Conservation (phyloP, 2,797 vertebrate species). For the Macropodus opercularis region DNA sequence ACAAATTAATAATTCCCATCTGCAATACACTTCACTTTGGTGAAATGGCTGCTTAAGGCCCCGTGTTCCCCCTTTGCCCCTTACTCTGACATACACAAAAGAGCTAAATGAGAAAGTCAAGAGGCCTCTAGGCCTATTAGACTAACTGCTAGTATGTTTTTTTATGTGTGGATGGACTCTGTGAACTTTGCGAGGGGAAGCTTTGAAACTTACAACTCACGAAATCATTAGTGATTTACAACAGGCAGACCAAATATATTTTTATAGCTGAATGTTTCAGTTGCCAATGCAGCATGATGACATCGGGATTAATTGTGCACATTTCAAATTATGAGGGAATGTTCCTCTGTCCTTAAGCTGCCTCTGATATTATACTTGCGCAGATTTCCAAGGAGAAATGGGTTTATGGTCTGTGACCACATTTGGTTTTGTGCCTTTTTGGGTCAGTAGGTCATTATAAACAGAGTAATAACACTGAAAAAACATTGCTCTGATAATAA, state of each 20-base stretch:
- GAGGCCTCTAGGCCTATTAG: conserved; percentile 81
- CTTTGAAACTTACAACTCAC: conserved; percentile 56
- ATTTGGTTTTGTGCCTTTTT: conserved; percentile 74
- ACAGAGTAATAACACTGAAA: conserved; percentile 70
- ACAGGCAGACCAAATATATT: conserved; percentile 47
- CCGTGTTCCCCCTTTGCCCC: conserved; percentile 68
- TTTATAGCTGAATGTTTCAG: conserved; percentile 49
- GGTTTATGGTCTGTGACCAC: conserved; percentile 74
- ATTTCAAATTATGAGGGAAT: conserved; percentile 57
- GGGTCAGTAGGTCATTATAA: conserved; percentile 78
- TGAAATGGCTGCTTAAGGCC: conserved; percentile 77
- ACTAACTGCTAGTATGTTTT: conserved; percentile 76
- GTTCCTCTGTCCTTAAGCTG: conserved; percentile 56
- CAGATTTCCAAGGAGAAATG: conserved; percentile 69
- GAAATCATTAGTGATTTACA: conserved; percentile 56
- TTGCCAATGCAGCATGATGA: conserved; percentile 26
- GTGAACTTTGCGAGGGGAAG: conserved; percentile 70
- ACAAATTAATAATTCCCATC: conserved; percentile 89
- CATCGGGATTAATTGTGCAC: conserved; percentile 60
- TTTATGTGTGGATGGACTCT: conserved; percentile 70
- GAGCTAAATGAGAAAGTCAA: conserved; percentile 82
- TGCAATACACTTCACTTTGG: conserved; percentile 76
- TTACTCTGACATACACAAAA: conserved; percentile 76
- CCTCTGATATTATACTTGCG: conserved; percentile 58
- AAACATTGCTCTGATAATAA: conserved; percentile 60